Percentiles rank a stretch among this genome's conserved stretches.
phyloP scores from a whole-genome alignment of 2,797 vertebrate species.

The Allobates femoralis region DNA sequence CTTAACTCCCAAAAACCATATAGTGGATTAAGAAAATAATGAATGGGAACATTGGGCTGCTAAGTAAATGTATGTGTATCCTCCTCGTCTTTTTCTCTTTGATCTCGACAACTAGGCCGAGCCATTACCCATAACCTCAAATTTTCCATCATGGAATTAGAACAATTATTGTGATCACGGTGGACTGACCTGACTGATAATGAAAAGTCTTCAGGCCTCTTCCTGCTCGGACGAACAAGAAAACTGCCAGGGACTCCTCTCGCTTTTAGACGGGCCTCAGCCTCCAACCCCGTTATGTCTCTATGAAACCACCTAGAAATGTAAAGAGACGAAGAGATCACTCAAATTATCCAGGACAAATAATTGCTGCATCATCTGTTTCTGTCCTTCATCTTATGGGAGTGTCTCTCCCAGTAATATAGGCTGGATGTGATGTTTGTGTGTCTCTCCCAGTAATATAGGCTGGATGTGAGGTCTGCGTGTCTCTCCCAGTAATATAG shows the following conservation, averaged over 20 bases:
- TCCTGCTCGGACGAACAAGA: conserved; percentile 92
- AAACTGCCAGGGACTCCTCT: conserved; percentile 92
- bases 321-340: not conserved
- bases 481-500: too few species aligned
- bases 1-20: too few species aligned
- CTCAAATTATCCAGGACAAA: not conserved
- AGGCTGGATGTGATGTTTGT: too few species aligned
- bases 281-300: conserved; percentile 89
- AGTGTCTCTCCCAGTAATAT: too few species aligned
- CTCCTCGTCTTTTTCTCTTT: not conserved
- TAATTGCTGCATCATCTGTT: too few species aligned
- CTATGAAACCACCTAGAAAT: conserved; percentile 93
- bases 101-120: not conserved
- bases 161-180: not conserved
- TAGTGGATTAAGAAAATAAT: too few species aligned
- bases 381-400: too few species aligned
- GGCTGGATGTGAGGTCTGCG: too few species aligned
- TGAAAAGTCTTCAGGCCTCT: conserved; percentile 92
- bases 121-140: not conserved
- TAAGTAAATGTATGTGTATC: not conserved
- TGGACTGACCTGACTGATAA: conserved; percentile 89
- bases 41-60: too few species aligned
- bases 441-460: too few species aligned
- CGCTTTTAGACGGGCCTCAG: conserved; percentile 86
- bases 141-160: not conserved